Percentiles rank a stretch among this genome's conserved stretches.
Conservation (phyloP, 2,888 invertebrate genomes). For the Dyspetes luteomarginatus region DNA sequence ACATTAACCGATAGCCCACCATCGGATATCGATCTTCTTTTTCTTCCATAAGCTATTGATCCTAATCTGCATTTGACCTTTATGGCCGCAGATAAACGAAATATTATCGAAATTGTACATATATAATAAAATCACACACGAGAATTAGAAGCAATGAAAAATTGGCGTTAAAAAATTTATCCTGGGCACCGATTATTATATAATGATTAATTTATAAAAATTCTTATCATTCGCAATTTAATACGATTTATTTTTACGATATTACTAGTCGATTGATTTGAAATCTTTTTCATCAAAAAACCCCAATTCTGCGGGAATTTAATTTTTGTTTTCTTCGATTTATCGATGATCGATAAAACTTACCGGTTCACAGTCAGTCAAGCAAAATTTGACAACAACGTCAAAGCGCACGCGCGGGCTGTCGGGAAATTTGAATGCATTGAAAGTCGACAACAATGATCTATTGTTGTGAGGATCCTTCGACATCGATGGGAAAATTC, state of each 20-base stretch:
- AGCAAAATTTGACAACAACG: slow-evolving; percentile 92
- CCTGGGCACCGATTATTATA: too few relatives aligned
- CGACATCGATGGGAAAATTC: slow-evolving; percentile 85
- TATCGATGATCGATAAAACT: slow-evolving; percentile 7
- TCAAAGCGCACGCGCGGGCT: slow-evolving; percentile 93
- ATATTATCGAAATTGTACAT: background rate
- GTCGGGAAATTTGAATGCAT: slow-evolving; percentile 94
- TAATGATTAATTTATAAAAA: too few relatives aligned
- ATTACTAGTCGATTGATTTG: too few relatives aligned
- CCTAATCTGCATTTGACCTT: slow-evolving; percentile 64
- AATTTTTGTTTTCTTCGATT: too few relatives aligned
- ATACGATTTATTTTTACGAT: too few relatives aligned
- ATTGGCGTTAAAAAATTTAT: too few relatives aligned
- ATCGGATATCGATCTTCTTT: slow-evolving; percentile 68
- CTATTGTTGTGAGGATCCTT: slow-evolving; percentile 78
- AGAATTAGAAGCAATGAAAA: background rate
- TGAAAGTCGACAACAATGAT: slow-evolving; percentile 87
- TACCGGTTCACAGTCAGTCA: slow-evolving; percentile 88
- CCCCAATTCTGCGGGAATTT: too few relatives aligned
- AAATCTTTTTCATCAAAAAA: too few relatives aligned
- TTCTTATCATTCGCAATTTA: too few relatives aligned
- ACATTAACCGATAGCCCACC: slow-evolving; percentile 29
- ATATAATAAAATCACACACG: too few relatives aligned
- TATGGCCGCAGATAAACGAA: background rate
- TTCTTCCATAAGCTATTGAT: slow-evolving; percentile 72